Evolutionary conservation across 2,797 vertebrate genomes (phyloP), one percentile per base, ranked within the genome.

Genomic region (Cynopterus sphinx): DNA sequence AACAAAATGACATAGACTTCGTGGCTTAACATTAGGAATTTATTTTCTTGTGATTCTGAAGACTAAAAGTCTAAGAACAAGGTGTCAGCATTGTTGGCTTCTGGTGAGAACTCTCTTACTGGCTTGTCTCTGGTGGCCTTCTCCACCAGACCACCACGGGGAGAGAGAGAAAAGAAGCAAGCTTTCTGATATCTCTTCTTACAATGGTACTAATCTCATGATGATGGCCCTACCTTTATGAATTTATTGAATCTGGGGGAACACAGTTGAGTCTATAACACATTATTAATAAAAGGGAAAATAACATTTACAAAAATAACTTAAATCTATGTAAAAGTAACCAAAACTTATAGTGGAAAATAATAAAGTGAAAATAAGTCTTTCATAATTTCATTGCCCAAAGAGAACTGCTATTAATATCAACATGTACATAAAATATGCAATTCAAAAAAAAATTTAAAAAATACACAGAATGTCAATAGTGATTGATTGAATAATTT

Each of bases 401-500:
- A 43, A 31, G 22, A 75, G 17, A 86, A 77, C 43, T 90, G 57
- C 21, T 65, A 7, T 84, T 70, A 39, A 57, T 86, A 53, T 68
- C 13, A 16, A 17, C 39, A 31, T 57, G 8, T 68, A 26, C 31
- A 61, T 10, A 39, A 31, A 39, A 75, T 31, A 71, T 3, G 33
- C 2, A 90, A 70, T 24, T 94, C 7, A 61, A 53, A 12, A 36
- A n/a, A 41, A 73, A 7, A 28, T 11, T 11, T 2, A 13, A 57
- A 91, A 33, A 67, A 74, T 95, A 88, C 46, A 68, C 22, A 85
- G 85, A 86, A 93, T 92, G 31, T 24, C 21, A 70, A 9, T 53
- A 83, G 19, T 36, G 9, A 46, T 70, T 55, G 6, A 53, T 31
- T 74, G 2, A 21, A 57, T 46, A 57, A 70, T 70, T 77, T 77